Evolutionary conservation across 2,888 invertebrate genomes (phyloP).

Genomic region (Chaetogeoica ovagalla): DNA sequence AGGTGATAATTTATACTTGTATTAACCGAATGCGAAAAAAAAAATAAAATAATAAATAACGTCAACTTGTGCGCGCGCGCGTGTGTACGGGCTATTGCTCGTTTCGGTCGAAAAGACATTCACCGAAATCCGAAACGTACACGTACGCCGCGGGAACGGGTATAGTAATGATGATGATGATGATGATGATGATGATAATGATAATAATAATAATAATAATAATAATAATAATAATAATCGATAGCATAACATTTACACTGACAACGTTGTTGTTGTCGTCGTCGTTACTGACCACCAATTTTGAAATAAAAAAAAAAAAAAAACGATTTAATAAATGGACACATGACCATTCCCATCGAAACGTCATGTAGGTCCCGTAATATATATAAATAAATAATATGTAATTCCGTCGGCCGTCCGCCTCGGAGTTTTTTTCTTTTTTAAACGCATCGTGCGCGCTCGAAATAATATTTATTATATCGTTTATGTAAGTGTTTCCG

Average conservation of each 20-base stretch:
- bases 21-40: no score
- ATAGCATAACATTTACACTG: conserved; percentile 8
- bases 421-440: not conserved
- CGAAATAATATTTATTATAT: not conserved
- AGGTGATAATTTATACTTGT: no score
- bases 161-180: no score
- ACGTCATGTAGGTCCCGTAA: not conserved
- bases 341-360: conserved; percentile 17
- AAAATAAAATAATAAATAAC: no score
- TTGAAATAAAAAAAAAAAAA: conserved; percentile 14
- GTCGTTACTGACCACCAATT: conserved; percentile 13
- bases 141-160: no score
- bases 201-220: not conserved
- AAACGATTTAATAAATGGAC: conserved; percentile 10
- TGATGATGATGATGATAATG: no score
- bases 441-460: not conserved
- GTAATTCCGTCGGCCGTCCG: no score
- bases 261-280: not conserved
- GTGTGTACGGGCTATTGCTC: not conserved
- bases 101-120: not conserved
- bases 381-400: no score
- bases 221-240: not conserved
- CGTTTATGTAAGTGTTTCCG: not conserved
- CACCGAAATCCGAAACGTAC: not conserved
- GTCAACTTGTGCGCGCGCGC: no score